Evolutionary conservation across 30 jellyfish, hydroid and myxozoan species (phyloP).

Genomic region (Calvadosia cruxmelitensis): DNA sequence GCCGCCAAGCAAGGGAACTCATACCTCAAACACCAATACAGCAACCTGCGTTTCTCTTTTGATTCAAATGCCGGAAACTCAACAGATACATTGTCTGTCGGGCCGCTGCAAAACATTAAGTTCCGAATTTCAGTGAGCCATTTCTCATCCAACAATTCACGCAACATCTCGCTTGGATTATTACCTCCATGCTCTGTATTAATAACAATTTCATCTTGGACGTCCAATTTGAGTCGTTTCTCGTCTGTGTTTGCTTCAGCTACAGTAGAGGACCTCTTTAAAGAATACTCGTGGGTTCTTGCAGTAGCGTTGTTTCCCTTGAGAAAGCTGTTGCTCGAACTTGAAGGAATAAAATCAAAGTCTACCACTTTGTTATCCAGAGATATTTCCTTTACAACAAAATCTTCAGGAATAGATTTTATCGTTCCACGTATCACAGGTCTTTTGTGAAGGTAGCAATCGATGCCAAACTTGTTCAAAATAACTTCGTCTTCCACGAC

Average conservation of each 20-base stretch:
- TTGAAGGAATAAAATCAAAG: too few species aligned
- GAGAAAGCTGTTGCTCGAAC: too few species aligned
- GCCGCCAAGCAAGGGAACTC: constrained; percentile 35
- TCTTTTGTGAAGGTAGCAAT: constrained; percentile 18
- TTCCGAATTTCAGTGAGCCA: not conserved
- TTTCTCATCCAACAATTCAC: not conserved
- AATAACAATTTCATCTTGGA: too few species aligned
- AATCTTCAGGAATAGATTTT: constrained; percentile 31
- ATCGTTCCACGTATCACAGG: constrained; percentile 25
- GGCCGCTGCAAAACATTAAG: not conserved
- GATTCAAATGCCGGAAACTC: not conserved
- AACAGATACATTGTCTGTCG: not conserved
- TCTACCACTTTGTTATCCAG: constrained; percentile 31
- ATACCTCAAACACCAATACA: constrained; percentile 42
- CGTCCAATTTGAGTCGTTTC: too few species aligned
- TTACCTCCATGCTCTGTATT: too few species aligned
- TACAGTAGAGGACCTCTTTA: too few species aligned
- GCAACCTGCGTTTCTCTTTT: not conserved
- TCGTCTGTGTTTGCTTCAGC: too few species aligned
- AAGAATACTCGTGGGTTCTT: too few species aligned
- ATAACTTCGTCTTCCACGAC: not conserved
- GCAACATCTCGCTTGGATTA: too few species aligned
- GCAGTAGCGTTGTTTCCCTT: too few species aligned
- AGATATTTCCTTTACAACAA: constrained; percentile 51
- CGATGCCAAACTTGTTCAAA: constrained; percentile 22